These are phyloP conservation scores for Perdita meconis DNA, from an alignment of 2,888 invertebrate genomes.

Conservation along the genomic window DNA sequence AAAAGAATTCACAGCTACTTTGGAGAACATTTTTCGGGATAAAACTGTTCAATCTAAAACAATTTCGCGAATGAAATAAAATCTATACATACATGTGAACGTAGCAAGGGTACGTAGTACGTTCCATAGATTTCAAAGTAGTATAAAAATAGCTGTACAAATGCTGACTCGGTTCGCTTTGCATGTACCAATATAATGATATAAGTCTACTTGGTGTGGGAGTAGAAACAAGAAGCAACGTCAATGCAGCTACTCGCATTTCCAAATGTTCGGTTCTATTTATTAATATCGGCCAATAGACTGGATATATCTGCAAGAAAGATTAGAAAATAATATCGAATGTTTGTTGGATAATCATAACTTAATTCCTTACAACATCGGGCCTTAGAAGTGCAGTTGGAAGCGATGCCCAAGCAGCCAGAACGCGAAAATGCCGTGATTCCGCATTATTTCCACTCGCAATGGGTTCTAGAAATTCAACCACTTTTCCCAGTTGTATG, in stretches of 20 bases:
- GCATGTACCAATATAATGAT: conserved; percentile 89
- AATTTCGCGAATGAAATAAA: background rate
- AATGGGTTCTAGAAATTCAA: conserved; percentile 84
- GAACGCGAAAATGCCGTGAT: conserved; percentile 87
- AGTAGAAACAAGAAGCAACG: conserved; percentile 87
- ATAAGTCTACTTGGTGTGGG: conserved; percentile 88
- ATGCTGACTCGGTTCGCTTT: conserved; percentile 87
- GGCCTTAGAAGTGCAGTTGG: conserved; percentile 85
- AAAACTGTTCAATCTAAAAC: too few species aligned
- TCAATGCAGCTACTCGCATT: conserved; percentile 88
- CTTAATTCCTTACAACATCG: conserved; percentile 83
- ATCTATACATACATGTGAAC: conserved; percentile 86
- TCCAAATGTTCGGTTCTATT: conserved; percentile 89
- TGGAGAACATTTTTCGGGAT: too few species aligned
- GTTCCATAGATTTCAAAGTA: conserved; percentile 88
- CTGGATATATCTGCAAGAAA: conserved; percentile 85
- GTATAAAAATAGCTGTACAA: conserved; percentile 90
- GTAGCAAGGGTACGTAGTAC: conserved; percentile 89
- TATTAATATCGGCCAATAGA: conserved; percentile 89
- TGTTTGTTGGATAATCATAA: conserved; percentile 16
- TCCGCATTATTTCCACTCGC: conserved; percentile 80
- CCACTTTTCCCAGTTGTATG: conserved; percentile 86
- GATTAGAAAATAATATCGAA: background rate
- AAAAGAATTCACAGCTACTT: too few species aligned
- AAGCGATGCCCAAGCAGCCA: conserved; percentile 88